Evolutionary conservation across 2,113 vertebrate species (phyloP).

Genomic region (Alouatta palliata): DNA sequence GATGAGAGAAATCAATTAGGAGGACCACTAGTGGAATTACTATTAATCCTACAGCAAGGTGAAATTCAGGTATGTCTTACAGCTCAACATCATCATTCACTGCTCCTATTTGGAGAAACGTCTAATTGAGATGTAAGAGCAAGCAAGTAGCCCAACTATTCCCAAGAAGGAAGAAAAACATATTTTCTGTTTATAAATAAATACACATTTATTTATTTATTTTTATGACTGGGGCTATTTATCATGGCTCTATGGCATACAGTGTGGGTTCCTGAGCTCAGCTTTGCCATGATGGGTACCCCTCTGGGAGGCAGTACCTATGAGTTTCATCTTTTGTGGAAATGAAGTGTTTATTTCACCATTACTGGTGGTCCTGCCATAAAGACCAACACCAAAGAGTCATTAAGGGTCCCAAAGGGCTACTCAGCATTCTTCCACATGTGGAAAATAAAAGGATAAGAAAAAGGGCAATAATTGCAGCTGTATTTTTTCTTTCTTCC

Average conservation of each 20-base stretch:
- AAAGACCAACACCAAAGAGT: not conserved
- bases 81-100: not conserved
- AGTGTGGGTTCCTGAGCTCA: not conserved
- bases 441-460: not conserved
- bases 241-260: too few species aligned
- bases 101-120: not conserved
- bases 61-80: not conserved
- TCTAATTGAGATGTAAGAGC: not conserved
- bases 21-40: not conserved
- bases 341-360: not conserved
- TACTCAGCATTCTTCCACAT: not conserved
- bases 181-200: not conserved
- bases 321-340: not conserved
- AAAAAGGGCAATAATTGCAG: not conserved
- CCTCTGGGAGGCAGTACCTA: not conserved
- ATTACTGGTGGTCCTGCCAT: not conserved
- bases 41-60: not conserved
- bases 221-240: not conserved
- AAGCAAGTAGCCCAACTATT: not conserved
- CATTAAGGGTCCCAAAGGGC: not conserved
- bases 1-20: constrained; percentile 27
- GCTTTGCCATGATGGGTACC: not conserved
- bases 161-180: not conserved
- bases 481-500: not conserved
- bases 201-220: too few species aligned